phyloP scores from a whole-genome alignment of 2,888 invertebrate genomes.

The Cremastinae sp. region DNA sequence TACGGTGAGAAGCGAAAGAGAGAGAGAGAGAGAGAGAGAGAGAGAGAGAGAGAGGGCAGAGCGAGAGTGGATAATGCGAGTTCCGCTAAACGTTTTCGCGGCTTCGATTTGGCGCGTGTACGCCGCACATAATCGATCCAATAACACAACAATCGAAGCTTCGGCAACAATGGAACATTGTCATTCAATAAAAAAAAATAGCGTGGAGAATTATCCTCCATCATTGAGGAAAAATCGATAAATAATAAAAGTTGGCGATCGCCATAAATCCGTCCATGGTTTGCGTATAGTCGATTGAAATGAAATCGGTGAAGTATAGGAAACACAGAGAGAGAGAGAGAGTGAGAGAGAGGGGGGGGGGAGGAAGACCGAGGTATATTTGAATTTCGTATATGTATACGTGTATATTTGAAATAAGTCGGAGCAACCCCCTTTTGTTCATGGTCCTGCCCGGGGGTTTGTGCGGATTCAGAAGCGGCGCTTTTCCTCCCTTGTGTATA shows the following conservation, averaged over 20 bases:
- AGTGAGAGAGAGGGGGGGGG: neutral
- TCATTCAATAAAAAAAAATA: slow-evolving; percentile 28
- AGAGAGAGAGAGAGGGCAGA: no score
- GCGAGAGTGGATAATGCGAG: slow-evolving; percentile 22
- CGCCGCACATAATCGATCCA: slow-evolving; percentile 6
- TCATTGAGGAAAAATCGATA: slow-evolving; percentile 51
- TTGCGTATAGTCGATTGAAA: slow-evolving; percentile 25
- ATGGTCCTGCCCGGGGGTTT: slow-evolving; percentile 64
- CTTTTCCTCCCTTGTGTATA: slow-evolving; percentile 66
- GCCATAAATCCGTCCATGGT: slow-evolving; percentile 52
- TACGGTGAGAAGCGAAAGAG: neutral
- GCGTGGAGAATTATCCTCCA: slow-evolving; percentile 46
- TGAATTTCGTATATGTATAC: neutral
- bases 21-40: no score
- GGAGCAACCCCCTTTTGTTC: slow-evolving; percentile 72
- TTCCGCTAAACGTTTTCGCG: slow-evolving; percentile 29
- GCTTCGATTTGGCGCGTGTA: slow-evolving; percentile 33
- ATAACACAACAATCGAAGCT: slow-evolving; percentile 24
- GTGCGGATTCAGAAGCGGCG: slow-evolving; percentile 66
- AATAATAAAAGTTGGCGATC: slow-evolving; percentile 23
- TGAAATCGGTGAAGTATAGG: slow-evolving; percentile 17
- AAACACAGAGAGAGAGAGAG: neutral
- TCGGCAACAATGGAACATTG: slow-evolving; percentile 30
- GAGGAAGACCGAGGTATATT: neutral
- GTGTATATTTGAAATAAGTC: slow-evolving; percentile 35